Evolutionary conservation across 1,140 invertebrate species (phyloP), one percentile per base, ranked within the genome.

Genomic region (Apis florea): DNA sequence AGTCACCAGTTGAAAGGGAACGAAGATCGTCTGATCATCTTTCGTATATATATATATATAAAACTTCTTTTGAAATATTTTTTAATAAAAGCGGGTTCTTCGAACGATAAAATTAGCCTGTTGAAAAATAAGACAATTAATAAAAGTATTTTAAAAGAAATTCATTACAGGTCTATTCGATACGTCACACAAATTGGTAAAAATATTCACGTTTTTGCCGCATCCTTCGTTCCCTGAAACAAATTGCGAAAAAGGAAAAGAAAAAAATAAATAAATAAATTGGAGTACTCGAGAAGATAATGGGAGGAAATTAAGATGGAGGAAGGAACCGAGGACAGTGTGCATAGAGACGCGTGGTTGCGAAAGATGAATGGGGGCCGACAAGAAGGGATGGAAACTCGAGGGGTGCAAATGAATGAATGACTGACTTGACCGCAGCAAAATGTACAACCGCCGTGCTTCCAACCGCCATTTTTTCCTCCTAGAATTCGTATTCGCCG

Each of bases 401-500:
- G 89, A 85, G 89, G 31, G 90, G 84, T 86, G 90, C 82, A 91
- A 91, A 91, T 89, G 89, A 90, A 89, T 89, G 90, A 89, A 89
- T 83, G 90, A 90, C 83, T 87, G 88, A 89, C 84, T 88, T 85
- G 87, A 91, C 90, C 85, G 78, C 88, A 83, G 78, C 78, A 81
- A 75, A 89, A 87, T 82, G 83, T 87, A 84, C 84, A 82, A 79
- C 79, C 83, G 74, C 79, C 83, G 74, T 40, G 31, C 31, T 73
- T 47, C 70, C 71, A 75, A 40, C 59, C 70, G 53, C 61, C 51
- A 75, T 74, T 79, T 82, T 83, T 78, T 73, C 78, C 51, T 54
- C 24, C 53, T 26, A 9, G 58, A 58, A 61, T 79, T 54, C 69
- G 31, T 17, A 51, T 40, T 63, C 8, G 13, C 9, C 59, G 77